Base-by-base conservation (phyloP, 2,888 invertebrate species). In the Polyommatus icarus region DNA sequence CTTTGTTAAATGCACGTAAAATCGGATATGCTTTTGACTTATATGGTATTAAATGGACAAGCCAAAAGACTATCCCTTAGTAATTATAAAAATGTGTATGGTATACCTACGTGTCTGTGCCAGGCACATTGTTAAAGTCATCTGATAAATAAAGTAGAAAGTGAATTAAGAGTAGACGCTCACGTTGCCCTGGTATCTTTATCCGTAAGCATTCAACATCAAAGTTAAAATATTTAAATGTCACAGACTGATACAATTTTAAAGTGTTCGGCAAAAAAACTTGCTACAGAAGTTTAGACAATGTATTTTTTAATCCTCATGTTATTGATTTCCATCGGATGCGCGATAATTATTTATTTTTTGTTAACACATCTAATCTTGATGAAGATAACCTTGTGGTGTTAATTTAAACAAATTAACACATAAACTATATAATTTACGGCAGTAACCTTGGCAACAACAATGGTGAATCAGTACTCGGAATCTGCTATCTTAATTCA, bases 351-450 rank as follows among this genome's bases (percentile, higher is more conserved):
- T 32, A 67, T 4, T 29, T n/a, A n/a, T 67, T 67, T 67, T 67
- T 67, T 67, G 67, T 67, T 67, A 18, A 6, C 29, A 32, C 67
- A 29, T 18, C 29, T 7, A 67, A 61, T 61, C 61, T 61, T 24
- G 61, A 61, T 61, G 12, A 61, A 29, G 29, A 67, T 67, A 32
- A 18, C 67, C 67, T 67, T 67, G 67, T 18, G 29, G 67, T 67
- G 67, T 32, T 67, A 67, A 67, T 67, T 67, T 67, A 29, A 29
- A 32, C 67, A 67, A 67, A 67, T 67, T 67, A 67, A 67, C 67
- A 61, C 61, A 24, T 24, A 67, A 67, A 67, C 67, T 67, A 67
- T 67, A 67, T 67, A 29, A 67, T 67, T 67, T 29, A 67, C 29
- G 6, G 67, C 10, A 10, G 73, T 40, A 73, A 73, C 73, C 73